phyloP scores from a whole-genome alignment of 2,113 vertebrate genomes.

The Polyodon spathula region DNA sequence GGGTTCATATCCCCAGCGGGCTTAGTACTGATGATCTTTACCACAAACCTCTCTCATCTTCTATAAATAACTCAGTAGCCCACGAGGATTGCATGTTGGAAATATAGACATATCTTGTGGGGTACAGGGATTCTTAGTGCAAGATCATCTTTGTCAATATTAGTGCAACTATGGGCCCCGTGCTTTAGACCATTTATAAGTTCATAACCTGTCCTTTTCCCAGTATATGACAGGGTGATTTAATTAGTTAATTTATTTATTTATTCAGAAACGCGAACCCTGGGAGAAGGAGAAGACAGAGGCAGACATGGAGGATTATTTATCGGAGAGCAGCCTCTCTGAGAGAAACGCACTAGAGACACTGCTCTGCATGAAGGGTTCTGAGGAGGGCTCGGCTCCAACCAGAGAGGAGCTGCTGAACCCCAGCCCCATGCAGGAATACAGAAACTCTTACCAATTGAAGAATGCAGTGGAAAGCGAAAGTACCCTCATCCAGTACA shows the following conservation, averaged over 20 bases:
- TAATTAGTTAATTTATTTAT: conserved; percentile 11
- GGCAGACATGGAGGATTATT: conserved; percentile 84
- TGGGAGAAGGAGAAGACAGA: conserved; percentile 80
- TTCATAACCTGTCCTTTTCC: too few relatives aligned
- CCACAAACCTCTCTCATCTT: too few relatives aligned
- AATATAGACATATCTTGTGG: too few relatives aligned
- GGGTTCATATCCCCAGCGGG: too few relatives aligned
- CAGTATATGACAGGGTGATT: background rate
- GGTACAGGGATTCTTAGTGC: too few relatives aligned
- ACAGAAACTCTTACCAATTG: conserved; percentile 59
- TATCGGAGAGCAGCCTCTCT: conserved; percentile 78
- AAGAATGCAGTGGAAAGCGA: conserved; percentile 81
- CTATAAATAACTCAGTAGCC: too few relatives aligned
- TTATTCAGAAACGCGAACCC: conserved; percentile 76
- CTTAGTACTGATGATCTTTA: too few relatives aligned
- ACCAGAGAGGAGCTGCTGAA: conserved; percentile 61
- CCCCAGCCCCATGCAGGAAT: conserved; percentile 61
- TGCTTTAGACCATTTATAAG: too few relatives aligned
- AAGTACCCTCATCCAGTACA: conserved; percentile 63
- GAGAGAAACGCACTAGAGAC: conserved; percentile 66
- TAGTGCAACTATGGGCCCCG: too few relatives aligned
- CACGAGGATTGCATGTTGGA: too few relatives aligned
- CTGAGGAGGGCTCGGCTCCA: conserved; percentile 33
- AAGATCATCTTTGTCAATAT: too few relatives aligned
- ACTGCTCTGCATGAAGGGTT: conserved; percentile 51